Percentiles rank a stretch among this genome's conserved stretches.
Evolutionary conservation across 2,113 vertebrate genomes (phyloP).

Genomic region (Esox niger): DNA sequence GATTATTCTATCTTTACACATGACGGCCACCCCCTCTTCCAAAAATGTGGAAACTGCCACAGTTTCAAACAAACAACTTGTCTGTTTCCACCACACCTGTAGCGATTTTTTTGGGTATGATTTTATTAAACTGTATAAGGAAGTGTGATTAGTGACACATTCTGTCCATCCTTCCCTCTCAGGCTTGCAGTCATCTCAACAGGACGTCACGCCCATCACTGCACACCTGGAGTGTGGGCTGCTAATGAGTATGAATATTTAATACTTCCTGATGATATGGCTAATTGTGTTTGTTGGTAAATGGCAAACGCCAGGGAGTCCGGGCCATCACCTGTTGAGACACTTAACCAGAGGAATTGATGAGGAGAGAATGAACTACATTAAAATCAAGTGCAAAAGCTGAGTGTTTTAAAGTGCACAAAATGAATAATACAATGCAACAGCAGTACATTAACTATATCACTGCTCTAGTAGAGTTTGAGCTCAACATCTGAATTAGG

Average conservation of each 20-base stretch:
- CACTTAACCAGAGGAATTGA: neutral
- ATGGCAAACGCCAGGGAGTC: neutral
- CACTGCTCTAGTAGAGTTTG: no score
- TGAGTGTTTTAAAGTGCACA: no score
- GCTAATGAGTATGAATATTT: constrained; percentile 47
- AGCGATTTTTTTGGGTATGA: no score
- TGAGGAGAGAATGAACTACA: neutral
- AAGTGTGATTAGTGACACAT: neutral
- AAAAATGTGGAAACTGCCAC: no score
- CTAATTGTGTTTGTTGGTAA: constrained; percentile 36
- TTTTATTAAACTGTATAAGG: no score
- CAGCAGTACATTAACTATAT: no score
- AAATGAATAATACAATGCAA: no score
- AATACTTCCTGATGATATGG: constrained; percentile 23
- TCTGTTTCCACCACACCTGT: no score
- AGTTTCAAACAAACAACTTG: no score
- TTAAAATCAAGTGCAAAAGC: neutral
- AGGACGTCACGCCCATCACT: constrained; percentile 10
- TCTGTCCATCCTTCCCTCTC: neutral
- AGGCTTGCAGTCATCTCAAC: neutral
- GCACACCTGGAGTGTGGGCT: constrained; percentile 2
- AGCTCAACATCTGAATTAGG: no score
- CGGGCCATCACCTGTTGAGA: constrained; percentile 6
- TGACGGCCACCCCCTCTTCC: no score
- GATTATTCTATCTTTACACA: no score